These are phyloP conservation scores for Henricia sp. DNA, from an alignment of 53 echinoderm and acorn worm species.

Conservation along the genomic window DNA sequence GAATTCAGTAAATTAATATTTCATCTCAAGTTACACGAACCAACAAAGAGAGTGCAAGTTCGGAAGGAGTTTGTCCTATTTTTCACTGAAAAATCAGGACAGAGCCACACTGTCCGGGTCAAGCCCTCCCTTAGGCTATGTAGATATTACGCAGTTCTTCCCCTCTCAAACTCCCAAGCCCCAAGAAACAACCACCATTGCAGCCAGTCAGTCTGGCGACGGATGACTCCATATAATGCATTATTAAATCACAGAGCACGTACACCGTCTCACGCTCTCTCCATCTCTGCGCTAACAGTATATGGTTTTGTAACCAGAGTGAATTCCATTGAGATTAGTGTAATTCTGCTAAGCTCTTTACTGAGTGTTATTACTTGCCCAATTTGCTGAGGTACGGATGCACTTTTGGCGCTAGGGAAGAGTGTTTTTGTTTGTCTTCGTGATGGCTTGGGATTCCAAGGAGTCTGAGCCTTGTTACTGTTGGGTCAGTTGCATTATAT, in stretches of 20 bases:
- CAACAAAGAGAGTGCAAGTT: background rate
- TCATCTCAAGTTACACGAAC: background rate
- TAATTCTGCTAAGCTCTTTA: background rate
- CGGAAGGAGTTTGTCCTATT: slow-evolving; percentile 15
- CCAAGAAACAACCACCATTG: slow-evolving; percentile 28
- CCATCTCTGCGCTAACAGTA: too few species aligned
- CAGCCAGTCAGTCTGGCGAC: slow-evolving; percentile 64
- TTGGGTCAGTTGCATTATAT: background rate
- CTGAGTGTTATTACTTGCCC: background rate
- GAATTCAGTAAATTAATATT: too few species aligned
- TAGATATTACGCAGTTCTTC: background rate
- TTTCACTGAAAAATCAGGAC: slow-evolving; percentile 7
- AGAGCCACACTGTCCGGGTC: slow-evolving; percentile 41
- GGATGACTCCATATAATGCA: slow-evolving; percentile 40
- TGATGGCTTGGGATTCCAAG: background rate
- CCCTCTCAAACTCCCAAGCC: slow-evolving; percentile 7
- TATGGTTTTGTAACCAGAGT: background rate
- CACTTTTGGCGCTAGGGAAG: background rate
- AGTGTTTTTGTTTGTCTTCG: slow-evolving; percentile 17
- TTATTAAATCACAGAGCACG: slow-evolving; percentile 60
- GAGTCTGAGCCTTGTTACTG: slow-evolving; percentile 2
- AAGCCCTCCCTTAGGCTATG: slow-evolving; percentile 40
- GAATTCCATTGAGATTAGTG: slow-evolving; percentile 44
- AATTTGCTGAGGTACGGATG: background rate
- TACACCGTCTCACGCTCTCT: background rate